Percentiles rank a stretch among this genome's conserved stretches.
Evolutionary conservation across 2,113 vertebrate species (phyloP).

Genomic region (Eurystomus gularis): DNA sequence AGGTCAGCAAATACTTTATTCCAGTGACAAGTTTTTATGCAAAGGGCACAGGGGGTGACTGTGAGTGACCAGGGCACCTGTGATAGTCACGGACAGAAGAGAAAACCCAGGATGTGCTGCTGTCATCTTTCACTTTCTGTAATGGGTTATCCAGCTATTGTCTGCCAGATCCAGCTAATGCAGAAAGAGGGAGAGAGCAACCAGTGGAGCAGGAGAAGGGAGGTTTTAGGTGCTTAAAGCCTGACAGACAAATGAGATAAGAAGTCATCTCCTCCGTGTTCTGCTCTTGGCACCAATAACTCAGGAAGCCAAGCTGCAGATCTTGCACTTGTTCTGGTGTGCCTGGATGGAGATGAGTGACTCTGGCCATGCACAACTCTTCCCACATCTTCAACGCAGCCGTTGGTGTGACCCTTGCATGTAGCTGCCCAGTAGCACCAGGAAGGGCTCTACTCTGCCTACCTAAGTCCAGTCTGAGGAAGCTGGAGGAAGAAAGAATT

Average conservation of each 20-base stretch:
- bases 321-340: neutral
- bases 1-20: constrained; percentile 17
- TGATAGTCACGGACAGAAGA: neutral
- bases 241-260: neutral
- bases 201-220: fast-evolving
- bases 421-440: neutral
- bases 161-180: neutral
- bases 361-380: neutral
- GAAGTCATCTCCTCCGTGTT: neutral
- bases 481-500: neutral
- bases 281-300: neutral
- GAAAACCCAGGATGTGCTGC: neutral
- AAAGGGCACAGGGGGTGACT: neutral
- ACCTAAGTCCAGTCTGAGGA: fast-evolving
- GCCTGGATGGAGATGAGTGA: neutral
- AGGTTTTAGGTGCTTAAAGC: neutral
- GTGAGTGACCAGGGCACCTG: neutral
- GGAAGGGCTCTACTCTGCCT: neutral
- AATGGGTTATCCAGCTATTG: neutral
- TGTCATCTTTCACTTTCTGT: neutral
- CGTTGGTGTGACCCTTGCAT: fast-evolving
- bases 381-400: neutral
- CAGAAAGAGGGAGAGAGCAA: neutral
- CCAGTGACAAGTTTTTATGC: neutral
- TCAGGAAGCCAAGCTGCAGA: neutral